phyloP scores from a whole-genome alignment of 2,113 vertebrate species.

The Podarcis muralis region DNA sequence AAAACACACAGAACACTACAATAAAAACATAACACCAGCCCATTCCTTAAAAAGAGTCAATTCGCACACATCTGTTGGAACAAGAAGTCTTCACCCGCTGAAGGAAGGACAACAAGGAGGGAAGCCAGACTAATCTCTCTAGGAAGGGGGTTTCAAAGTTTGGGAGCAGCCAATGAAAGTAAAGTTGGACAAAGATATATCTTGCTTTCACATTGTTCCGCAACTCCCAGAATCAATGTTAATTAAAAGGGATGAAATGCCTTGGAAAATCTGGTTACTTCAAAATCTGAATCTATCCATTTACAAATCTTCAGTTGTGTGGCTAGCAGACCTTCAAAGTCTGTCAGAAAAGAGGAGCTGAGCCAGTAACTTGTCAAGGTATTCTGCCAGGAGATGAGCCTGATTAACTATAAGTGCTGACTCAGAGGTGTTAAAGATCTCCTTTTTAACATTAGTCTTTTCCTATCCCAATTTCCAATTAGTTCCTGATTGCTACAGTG shows the following conservation, averaged over 20 bases:
- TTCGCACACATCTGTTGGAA: no score
- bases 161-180: neutral
- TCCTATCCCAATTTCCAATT: neutral
- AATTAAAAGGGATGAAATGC: neutral
- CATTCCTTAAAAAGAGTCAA: no score
- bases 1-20: no score
- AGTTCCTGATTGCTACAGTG: constrained; percentile 3
- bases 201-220: neutral
- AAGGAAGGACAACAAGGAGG: no score
- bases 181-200: neutral
- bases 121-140: no score
- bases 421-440: constrained; percentile 3
- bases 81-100: no score
- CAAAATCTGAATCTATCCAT: neutral
- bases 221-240: neutral
- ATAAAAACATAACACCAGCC: no score
- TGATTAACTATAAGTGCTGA: constrained; percentile 24
- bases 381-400: constrained; percentile 2
- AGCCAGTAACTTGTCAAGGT: neutral
- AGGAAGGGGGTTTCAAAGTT: no score
- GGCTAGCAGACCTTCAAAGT: neutral
- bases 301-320: neutral
- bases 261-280: neutral
- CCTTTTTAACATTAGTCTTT: neutral
- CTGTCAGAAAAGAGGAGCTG: neutral